Conservation (phyloP, 2,888 invertebrate species). For the Campoplex nolae region DNA sequence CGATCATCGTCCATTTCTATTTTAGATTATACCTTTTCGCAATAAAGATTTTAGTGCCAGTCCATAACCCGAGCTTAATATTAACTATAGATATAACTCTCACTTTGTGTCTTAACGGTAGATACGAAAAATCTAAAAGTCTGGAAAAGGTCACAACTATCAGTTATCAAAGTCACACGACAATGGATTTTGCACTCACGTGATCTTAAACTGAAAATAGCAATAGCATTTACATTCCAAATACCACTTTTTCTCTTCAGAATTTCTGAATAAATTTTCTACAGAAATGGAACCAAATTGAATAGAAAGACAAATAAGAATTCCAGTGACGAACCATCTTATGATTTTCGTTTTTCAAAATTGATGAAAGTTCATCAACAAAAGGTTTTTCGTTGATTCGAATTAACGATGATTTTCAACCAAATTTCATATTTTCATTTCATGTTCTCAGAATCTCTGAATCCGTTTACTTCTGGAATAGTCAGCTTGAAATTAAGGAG, state of each 20-base stretch:
- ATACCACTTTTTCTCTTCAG: no score
- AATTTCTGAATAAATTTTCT: no score
- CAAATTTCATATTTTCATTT: no score
- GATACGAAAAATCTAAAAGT: not conserved
- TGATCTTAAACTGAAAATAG: not conserved
- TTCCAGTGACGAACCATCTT: no score
- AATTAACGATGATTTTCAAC: no score
- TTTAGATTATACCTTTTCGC: slow-evolving; percentile 36
- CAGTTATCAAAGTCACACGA: not conserved
- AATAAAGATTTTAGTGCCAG: slow-evolving; percentile 40
- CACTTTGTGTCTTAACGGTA: not conserved
- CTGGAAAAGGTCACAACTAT: not conserved
- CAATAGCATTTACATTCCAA: not conserved
- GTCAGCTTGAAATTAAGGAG: no score
- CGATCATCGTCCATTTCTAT: slow-evolving; percentile 35
- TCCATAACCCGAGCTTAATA: not conserved
- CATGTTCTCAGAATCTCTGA: no score
- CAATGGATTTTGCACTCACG: not conserved
- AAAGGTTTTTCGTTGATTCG: no score
- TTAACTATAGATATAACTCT: not conserved
- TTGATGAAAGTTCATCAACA: no score
- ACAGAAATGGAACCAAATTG: not conserved
- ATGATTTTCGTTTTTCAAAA: no score
- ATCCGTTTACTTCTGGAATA: no score
- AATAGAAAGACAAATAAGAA: no score